phyloP scores from a whole-genome alignment of 1,140 invertebrate genomes.

The Myzus persicae region DNA sequence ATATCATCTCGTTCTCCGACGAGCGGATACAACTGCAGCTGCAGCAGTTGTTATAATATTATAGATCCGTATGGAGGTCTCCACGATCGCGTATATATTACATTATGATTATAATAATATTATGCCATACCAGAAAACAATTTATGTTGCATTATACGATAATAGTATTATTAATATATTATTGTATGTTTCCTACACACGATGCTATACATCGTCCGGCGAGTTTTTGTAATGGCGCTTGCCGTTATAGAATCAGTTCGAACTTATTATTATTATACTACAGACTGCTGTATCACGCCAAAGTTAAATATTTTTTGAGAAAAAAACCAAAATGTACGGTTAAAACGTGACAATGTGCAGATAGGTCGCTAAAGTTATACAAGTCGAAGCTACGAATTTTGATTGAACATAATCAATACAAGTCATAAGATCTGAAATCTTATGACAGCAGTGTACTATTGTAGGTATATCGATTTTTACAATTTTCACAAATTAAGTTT shows the following conservation, averaged over 20 bases:
- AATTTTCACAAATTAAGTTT: no score
- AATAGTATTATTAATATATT: neutral
- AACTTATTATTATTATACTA: no score
- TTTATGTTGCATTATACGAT: neutral
- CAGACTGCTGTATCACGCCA: no score
- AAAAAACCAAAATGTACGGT: no score
- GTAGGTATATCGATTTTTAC: no score
- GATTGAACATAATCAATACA: neutral
- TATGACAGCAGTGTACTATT: no score
- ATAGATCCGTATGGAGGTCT: neutral
- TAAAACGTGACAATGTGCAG: no score
- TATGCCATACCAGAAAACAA: neutral
- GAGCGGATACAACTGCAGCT: neutral
- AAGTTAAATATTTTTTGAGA: no score
- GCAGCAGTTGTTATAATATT: neutral
- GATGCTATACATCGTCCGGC: neutral
- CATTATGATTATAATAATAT: neutral
- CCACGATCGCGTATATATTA: neutral
- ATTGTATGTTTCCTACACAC: neutral
- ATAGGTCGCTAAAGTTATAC: no score
- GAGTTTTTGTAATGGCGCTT: neutral
- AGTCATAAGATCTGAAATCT: neutral
- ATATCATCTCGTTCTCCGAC: neutral
- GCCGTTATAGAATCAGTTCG: neutral
- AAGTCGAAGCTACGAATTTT: neutral